Evolutionary conservation across 2,113 vertebrate genomes (phyloP).

Genomic region (Sinocyclocheilus grahami): DNA sequence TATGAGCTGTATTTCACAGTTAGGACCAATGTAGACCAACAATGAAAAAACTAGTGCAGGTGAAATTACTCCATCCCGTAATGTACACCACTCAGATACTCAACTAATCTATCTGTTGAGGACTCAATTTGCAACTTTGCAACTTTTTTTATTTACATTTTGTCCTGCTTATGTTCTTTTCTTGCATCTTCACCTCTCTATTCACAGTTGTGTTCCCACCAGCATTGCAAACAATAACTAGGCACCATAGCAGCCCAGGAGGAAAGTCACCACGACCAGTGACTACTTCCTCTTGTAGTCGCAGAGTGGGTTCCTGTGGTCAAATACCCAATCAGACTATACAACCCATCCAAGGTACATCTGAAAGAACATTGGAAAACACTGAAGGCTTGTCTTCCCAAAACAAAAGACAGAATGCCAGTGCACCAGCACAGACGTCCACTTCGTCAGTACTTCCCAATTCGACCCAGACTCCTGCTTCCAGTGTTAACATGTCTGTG

Average conservation of each 20-base stretch:
- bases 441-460: neutral
- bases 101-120: neutral
- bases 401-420: conserved; percentile 7
- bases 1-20: no score
- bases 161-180: neutral
- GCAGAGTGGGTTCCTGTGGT: conserved; percentile 9
- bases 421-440: conserved; percentile 10
- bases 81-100: neutral
- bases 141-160: neutral
- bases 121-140: neutral
- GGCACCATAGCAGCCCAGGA: conserved; percentile 1
- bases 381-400: conserved; percentile 15
- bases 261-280: conserved; percentile 19
- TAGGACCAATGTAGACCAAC: no score
- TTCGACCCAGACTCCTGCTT: conserved; percentile 1
- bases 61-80: neutral
- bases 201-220: conserved; percentile 26
- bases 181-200: conserved; percentile 30
- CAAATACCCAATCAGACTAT: conserved; percentile 6
- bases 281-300: conserved; percentile 29
- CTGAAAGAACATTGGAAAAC: neutral
- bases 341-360: neutral
- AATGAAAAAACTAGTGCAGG: neutral
- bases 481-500: conserved; percentile 7
- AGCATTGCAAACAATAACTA: conserved; percentile 26